Evolutionary conservation across 2,113 vertebrate species (phyloP), one percentile per base, ranked within the genome.

Genomic region (Perccottus glenii): DNA sequence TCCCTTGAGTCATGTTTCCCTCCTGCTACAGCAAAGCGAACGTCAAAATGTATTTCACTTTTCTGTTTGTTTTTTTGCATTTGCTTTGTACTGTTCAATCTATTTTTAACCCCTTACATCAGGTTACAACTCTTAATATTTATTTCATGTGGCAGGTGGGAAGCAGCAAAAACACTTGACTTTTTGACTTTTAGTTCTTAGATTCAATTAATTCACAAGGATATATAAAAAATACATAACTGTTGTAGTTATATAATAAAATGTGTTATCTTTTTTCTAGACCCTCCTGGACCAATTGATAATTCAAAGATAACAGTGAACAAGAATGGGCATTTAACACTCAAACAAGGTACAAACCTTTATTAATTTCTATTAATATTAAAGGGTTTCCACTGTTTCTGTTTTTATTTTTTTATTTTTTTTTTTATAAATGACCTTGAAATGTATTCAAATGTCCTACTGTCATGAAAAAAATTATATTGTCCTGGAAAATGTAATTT

Each of bases 251-350:
- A 27, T 61, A 58, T 36, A 35, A 64, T 67, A 45, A 68, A 11
- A 3, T 12, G n/a, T 11, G 10, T 65, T 70, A 27, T 69, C 7
- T 56, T 76, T 57, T 15, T 47, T 80, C 5, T n/a, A 99, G 98
- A 99, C 89, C 94, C 93, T 65, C 97, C 98, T 4, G 98, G 97
- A 51, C 93, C 95, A 53, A 97, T 99, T 61, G 98, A 99, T 77
- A 99, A 99, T 60, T 93, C 93, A 33, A 99, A 98, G 92, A 98
- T 99, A 62, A 94, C 94, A 27, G 82, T 95, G 46, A 94, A 89
- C 83, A 99, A 99, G 84, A 96, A 94, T 48, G 94, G 95, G 49
- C 95, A 87, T 82, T 65, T 97, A 82, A 91, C 93, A 51, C 92
- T 99, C 36, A 98, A 94, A 84, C 95, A 96, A 96, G 96, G 98